phyloP scores from a whole-genome alignment of 2,113 vertebrate genomes.

The Solenodon paradoxus region DNA sequence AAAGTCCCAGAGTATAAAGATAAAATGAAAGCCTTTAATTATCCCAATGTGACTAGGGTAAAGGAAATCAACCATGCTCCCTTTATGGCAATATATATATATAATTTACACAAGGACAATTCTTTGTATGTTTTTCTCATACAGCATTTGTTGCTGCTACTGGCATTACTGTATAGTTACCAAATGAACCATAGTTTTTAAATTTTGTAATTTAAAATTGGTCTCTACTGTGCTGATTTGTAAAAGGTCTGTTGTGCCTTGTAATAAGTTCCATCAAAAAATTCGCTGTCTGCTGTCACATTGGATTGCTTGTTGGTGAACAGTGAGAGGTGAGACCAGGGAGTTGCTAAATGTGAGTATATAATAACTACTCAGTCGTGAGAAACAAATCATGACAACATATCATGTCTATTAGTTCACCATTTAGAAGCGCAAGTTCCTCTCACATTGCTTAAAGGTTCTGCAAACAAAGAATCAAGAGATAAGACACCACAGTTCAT shows the following conservation, averaged over 20 bases:
- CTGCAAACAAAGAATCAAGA: background rate
- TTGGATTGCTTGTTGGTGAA: background rate
- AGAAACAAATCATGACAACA: conserved; percentile 23
- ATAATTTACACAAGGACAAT: conserved; percentile 31
- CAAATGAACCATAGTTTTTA: conserved; percentile 26
- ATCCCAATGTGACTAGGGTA: background rate
- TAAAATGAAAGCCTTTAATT: conserved; percentile 58
- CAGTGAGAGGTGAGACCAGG: background rate
- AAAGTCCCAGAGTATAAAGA: conserved; percentile 14
- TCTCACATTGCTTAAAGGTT: background rate
- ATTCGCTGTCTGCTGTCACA: background rate
- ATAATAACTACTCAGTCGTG: conserved; percentile 6
- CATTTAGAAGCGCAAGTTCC: background rate
- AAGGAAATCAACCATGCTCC: conserved; percentile 44
- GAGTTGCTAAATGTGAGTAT: background rate
- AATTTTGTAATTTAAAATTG: conserved; percentile 31
- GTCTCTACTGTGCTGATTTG: conserved; percentile 9
- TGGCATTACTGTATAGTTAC: conserved; percentile 12
- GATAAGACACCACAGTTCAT: background rate
- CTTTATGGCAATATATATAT: conserved; percentile 42
- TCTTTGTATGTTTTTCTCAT: conserved; percentile 30
- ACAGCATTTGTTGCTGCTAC: conserved; percentile 11
- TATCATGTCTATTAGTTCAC: background rate
- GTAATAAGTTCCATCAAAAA: conserved; percentile 33
- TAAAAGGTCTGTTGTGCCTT: conserved; percentile 24